Conservation (phyloP, 2,888 invertebrate genomes). For the Encarsia formosa region DNA sequence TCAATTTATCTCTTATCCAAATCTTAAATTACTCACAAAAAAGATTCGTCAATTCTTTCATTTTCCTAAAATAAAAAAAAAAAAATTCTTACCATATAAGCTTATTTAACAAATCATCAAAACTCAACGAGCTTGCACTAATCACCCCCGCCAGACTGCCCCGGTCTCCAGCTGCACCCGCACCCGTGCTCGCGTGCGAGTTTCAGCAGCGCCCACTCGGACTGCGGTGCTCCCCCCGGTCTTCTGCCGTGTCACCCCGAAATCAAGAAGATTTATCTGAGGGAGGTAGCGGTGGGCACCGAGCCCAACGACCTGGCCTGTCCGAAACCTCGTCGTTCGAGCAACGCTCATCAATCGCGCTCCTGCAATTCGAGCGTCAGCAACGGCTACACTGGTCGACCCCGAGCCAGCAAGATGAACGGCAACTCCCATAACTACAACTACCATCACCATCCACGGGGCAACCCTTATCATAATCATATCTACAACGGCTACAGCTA, state of each 20-base stretch:
- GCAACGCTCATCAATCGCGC: not conserved
- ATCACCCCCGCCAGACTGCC: constrained; percentile 18
- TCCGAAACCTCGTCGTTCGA: constrained; percentile 3
- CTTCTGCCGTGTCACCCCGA: constrained; percentile 32
- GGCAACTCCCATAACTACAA: constrained; percentile 8
- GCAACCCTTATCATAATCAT: constrained; percentile 33
- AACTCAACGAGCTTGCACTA: too few species aligned
- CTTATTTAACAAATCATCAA: too few species aligned
- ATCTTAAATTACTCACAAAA: too few species aligned
- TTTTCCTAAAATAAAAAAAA: too few species aligned
- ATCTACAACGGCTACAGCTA: constrained; percentile 20
- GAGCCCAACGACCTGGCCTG: constrained; percentile 34
- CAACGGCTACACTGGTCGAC: constrained; percentile 4
- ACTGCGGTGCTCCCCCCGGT: too few species aligned
- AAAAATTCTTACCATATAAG: too few species aligned
- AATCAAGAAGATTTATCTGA: constrained; percentile 44
- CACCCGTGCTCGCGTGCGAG: constrained; percentile 16
- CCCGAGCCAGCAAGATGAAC: not conserved
- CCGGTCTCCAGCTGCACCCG: constrained; percentile 5
- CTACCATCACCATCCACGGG: constrained; percentile 5
- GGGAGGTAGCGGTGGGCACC: constrained; percentile 47
- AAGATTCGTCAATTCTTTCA: too few species aligned
- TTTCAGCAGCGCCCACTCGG: constrained; percentile 19
- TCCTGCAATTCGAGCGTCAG: constrained; percentile 9
- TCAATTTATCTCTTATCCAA: too few species aligned